A percentile compares a stretch with the other conserved stretches of the same genome.
Conservation (phyloP, 2,888 invertebrate species). For the Chrysolina americana region DNA sequence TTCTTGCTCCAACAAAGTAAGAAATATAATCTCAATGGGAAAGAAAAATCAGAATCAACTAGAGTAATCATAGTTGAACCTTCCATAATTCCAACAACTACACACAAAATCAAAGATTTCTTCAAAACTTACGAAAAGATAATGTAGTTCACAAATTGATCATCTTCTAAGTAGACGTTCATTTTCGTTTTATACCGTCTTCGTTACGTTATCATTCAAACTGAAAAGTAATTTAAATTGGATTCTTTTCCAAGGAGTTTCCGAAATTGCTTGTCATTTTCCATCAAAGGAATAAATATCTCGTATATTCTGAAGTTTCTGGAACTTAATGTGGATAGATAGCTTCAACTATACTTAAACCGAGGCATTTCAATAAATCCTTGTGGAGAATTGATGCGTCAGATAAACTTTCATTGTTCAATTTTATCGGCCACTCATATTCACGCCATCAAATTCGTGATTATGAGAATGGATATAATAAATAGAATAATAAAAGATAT, state of each 20-base stretch:
- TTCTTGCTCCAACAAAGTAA: too few species aligned
- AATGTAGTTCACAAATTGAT: too few species aligned
- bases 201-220: too few species aligned
- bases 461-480: not conserved
- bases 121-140: too few species aligned
- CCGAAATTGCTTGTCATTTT: not conserved
- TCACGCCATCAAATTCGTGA: not conserved
- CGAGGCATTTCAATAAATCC: not conserved
- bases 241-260: not conserved
- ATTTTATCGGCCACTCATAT: slow-evolving; percentile 1
- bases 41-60: too few species aligned
- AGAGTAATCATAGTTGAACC: too few species aligned
- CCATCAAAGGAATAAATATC: not conserved
- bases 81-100: too few species aligned
- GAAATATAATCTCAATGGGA: too few species aligned
- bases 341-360: not conserved
- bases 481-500: not conserved
- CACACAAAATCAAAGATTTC: too few species aligned
- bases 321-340: not conserved
- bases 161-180: too few species aligned
- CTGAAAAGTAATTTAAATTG: not conserved
- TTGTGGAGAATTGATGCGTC: not conserved
- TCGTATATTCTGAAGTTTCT: not conserved
- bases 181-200: too few species aligned
- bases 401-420: not conserved